These are phyloP conservation scores for Poecile atricapillus DNA, from an alignment of 2,113 vertebrate species.

Conservation along the genomic window DNA sequence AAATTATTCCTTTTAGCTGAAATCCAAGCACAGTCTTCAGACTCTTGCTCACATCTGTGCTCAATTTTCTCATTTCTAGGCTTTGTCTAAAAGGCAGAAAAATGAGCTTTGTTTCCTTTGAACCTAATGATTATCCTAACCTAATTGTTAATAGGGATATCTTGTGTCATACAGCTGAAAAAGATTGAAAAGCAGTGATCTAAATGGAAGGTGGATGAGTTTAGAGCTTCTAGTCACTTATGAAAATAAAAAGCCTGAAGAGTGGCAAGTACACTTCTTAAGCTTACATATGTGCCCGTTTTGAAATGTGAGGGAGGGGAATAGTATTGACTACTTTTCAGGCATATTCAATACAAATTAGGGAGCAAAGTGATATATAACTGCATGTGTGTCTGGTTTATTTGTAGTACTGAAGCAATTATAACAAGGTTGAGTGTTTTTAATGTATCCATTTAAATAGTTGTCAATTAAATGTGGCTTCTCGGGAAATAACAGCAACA, in stretches of 20 bases:
- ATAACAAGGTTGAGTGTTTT: background rate
- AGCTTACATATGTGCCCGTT: background rate
- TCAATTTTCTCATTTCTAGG: background rate
- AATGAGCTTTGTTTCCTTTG: background rate
- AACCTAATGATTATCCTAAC: background rate
- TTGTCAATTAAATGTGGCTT: background rate
- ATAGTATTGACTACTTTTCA: background rate
- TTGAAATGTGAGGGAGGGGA: background rate
- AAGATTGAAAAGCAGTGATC: background rate
- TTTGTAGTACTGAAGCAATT: background rate
- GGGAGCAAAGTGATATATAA: background rate
- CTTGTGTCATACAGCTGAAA: background rate
- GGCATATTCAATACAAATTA: background rate
- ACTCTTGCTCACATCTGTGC: background rate
- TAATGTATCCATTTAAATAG: background rate
- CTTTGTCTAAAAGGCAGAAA: background rate
- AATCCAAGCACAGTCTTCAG: background rate
- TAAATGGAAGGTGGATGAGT: background rate
- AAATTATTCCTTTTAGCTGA: background rate
- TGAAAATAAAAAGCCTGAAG: background rate
- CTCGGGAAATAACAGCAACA: background rate
- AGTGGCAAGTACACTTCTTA: rapidly evolving
- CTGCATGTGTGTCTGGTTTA: background rate
- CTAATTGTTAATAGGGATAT: background rate
- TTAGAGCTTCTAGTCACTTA: background rate